A percentile compares a stretch with the other conserved stretches of the same genome.
These are phyloP conservation scores for Enoplosus armatus DNA, from an alignment of 2,797 vertebrate genomes.

Conservation along the genomic window DNA sequence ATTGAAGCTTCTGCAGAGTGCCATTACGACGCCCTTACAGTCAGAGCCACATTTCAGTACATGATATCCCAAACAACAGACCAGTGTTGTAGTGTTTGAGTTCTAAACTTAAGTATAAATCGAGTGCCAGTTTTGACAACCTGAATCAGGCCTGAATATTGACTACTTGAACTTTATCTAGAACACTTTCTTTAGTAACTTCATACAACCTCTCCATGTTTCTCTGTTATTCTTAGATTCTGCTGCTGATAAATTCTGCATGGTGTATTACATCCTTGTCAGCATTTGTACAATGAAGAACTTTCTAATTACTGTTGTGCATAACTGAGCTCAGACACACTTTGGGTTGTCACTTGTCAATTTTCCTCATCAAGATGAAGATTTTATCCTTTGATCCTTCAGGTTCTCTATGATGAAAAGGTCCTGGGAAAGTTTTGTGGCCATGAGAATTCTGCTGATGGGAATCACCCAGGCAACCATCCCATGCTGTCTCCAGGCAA, in stretches of 20 bases:
- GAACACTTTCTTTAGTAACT: not conserved
- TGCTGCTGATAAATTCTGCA: not conserved
- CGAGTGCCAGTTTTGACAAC: not conserved
- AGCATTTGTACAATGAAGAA: not conserved
- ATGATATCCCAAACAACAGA: conserved; percentile 18
- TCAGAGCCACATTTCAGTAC: conserved; percentile 66
- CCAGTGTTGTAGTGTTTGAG: not conserved
- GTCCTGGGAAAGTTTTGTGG: conserved; percentile 85
- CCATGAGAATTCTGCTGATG: conserved; percentile 75
- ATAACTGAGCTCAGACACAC: not conserved
- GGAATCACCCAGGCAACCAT: conserved; percentile 77
- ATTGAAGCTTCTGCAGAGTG: conserved; percentile 88
- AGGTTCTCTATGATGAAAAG: conserved; percentile 78
- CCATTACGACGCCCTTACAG: conserved; percentile 89
- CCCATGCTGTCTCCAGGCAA: conserved; percentile 82
- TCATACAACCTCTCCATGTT: not conserved
- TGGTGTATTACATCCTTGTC: not conserved
- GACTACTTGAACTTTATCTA: not conserved
- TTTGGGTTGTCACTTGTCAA: not conserved
- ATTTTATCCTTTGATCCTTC: not conserved
- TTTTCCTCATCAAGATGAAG: not conserved
- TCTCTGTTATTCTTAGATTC: not conserved
- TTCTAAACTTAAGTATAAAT: not conserved
- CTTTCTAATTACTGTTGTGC: not conserved
- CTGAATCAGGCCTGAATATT: not conserved